Evolutionary conservation across 1,140 invertebrate species (phyloP).

Genomic region (Myzus persicae): DNA sequence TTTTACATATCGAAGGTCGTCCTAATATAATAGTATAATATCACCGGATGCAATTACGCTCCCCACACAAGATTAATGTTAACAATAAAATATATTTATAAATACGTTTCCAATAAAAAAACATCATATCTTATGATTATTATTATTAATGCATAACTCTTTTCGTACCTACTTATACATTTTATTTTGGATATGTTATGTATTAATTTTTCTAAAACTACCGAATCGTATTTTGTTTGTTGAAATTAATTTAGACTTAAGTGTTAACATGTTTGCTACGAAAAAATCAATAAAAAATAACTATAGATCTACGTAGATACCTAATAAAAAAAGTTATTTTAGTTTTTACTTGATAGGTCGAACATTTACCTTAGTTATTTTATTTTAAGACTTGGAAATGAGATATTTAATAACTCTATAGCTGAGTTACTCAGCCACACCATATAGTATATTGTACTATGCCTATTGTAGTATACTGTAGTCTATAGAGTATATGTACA

Average conservation of each 20-base stretch:
- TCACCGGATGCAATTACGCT: not conserved
- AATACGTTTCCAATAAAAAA: not conserved
- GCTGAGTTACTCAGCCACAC: not conserved
- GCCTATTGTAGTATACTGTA: no score
- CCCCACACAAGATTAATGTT: not conserved
- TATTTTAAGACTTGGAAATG: not conserved
- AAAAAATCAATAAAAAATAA: not conserved
- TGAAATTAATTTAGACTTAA: no score
- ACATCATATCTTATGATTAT: not conserved
- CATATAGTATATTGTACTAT: no score
- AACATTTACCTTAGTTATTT: not conserved
- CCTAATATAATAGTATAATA: not conserved
- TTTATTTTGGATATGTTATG: no score
- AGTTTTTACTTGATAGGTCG: not conserved
- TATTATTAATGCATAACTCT: not conserved
- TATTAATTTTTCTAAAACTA: no score
- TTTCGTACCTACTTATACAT: not conserved
- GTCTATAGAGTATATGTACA: not conserved
- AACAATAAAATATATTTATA: not conserved
- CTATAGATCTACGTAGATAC: not conserved
- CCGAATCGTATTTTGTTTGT: no score
- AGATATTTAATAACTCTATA: not conserved
- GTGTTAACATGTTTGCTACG: no score
- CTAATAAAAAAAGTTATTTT: no score
- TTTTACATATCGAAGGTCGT: conserved; percentile 2